Evolutionary conservation across 2,113 vertebrate species (phyloP), one percentile per base, ranked within the genome.

Genomic region (Melanotaenia duboulayi): DNA sequence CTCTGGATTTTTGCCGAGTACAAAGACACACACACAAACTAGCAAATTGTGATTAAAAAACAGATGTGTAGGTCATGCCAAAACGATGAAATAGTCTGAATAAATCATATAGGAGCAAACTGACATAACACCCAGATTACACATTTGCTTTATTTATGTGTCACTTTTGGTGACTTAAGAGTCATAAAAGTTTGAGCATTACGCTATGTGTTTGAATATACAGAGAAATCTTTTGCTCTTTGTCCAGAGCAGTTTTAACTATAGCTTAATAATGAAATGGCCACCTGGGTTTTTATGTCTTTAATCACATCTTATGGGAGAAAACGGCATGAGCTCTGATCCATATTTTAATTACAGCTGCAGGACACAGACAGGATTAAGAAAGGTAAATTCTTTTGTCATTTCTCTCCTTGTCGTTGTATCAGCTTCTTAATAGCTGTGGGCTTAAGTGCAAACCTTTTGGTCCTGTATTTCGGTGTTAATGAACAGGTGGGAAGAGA

Each of bases 11-110:
- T 81, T 85, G 82, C 84, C 76, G 75, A 80, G 81, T 68, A 89
- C 84, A 70, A 68, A 66, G 48, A 72, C 57, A 71, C 74, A 64
- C 58, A 76, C 63, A 77, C 40, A 65, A 74, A 39, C 65, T 35
- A 51, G 7, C 22, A 81, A 81, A 86, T 62, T 87, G 87, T 90
- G 87, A 92, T 91, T 87, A 88, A 89, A 90, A 90, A 83, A 81
- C 85, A 86, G 80, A 89, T 89, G 86, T 73, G 72, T 57, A 44
- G 39, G 40, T 52, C 66, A 32, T 11, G 75, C 83, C 84, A 77
- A 76, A 77, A 73, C 81, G 58, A 78, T 73, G 75, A 81, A 84
- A 88, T 78, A 58, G 72, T 81, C 55, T 5, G 67, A 80, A 71
- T 72, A 67, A 49, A 74, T 80, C 48, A 75, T 69, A 84, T 46